Conservation (phyloP, 2,113 vertebrate species). For the Circaetus cinerascens region DNA sequence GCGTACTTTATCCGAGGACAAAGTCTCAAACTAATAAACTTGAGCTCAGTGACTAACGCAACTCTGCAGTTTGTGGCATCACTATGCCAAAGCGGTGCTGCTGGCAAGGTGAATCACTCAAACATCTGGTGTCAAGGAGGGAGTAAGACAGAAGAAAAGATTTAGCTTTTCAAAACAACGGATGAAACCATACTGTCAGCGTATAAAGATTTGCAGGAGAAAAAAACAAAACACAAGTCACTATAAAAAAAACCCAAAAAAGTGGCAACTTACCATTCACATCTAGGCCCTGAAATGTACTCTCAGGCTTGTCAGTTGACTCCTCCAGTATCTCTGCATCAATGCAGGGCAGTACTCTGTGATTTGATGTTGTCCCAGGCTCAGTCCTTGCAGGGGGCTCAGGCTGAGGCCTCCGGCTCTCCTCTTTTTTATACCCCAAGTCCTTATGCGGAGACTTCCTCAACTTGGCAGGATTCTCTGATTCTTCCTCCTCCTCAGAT, state of each 20-base stretch:
- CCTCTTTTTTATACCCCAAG: constrained; percentile 90
- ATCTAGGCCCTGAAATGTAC: constrained; percentile 72
- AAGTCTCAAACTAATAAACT: neutral
- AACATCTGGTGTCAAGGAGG: neutral
- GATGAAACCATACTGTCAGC: neutral
- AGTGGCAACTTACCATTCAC: constrained; percentile 79
- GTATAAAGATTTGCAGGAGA: neutral
- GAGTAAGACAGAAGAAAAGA: neutral
- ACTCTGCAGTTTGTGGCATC: neutral
- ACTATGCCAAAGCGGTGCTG: neutral
- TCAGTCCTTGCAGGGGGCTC: constrained; percentile 80
- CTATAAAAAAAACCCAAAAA: neutral
- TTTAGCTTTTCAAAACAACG: neutral
- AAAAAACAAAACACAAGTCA: neutral
- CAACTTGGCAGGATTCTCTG: constrained; percentile 76
- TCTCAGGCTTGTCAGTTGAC: constrained; percentile 69
- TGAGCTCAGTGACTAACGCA: neutral
- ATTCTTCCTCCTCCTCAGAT: constrained; percentile 86
- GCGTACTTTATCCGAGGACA: fast-evolving
- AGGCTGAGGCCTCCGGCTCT: constrained; percentile 86
- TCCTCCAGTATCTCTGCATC: constrained; percentile 62
- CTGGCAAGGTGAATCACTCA: neutral
- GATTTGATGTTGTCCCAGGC: constrained; percentile 76
- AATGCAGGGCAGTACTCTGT: constrained; percentile 67
- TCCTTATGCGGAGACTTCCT: constrained; percentile 93